phyloP scores from a whole-genome alignment of 2,888 invertebrate genomes.

The Prosapia bicincta region DNA sequence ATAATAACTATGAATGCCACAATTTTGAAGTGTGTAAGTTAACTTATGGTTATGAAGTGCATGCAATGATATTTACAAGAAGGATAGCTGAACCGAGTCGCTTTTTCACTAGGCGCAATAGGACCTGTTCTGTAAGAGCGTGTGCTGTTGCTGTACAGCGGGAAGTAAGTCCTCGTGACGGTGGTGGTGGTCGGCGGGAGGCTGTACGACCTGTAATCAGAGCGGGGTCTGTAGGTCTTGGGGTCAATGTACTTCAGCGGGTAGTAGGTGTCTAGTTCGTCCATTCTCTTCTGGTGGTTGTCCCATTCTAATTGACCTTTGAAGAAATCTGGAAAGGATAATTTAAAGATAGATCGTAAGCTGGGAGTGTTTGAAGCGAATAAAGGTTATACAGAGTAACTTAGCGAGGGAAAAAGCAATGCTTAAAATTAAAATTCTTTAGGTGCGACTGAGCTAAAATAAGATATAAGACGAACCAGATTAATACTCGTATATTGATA shows the following conservation, averaged over 20 bases:
- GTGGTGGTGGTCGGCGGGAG: not conserved
- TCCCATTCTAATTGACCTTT: not conserved
- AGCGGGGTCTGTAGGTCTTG: not conserved
- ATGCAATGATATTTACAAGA: not conserved
- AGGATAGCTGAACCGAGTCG: not conserved
- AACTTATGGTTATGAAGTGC: not conserved
- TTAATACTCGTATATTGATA: no score
- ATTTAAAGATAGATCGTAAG: no score
- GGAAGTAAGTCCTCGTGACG: not conserved
- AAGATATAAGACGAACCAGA: no score
- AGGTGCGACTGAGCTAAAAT: no score
- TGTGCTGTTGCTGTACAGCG: not conserved
- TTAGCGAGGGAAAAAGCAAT: no score
- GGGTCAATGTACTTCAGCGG: not conserved
- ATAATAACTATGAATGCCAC: no score
- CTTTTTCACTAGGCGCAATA: not conserved
- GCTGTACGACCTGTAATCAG: not conserved
- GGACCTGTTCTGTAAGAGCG: not conserved
- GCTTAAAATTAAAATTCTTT: no score
- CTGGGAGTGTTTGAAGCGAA: no score
- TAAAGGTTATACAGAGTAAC: no score
- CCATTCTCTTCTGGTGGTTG: not conserved
- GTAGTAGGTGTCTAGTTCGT: not conserved
- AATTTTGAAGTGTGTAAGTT: not conserved
- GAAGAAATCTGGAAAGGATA: not conserved